These are phyloP conservation scores for Lordiphosa andalusiaca DNA, from an alignment of 2,888 invertebrate genomes.

Conservation along the genomic window DNA sequence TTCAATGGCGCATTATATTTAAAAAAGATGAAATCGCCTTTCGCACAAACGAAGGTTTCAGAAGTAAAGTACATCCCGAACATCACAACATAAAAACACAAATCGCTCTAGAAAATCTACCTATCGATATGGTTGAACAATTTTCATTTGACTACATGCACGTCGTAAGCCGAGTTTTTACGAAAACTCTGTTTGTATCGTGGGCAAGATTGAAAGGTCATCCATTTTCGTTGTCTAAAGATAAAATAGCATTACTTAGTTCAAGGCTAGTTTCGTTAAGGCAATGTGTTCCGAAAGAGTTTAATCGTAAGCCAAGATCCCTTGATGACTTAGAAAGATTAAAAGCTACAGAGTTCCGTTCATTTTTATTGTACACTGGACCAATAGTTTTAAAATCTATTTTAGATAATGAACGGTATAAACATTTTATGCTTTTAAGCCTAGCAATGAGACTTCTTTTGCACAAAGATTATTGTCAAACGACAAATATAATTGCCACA, in stretches of 20 bases:
- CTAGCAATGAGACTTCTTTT: too few relatives aligned
- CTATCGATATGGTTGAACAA: constrained; percentile 3
- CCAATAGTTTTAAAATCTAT: too few relatives aligned
- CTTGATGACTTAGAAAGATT: too few relatives aligned
- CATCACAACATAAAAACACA: constrained; percentile 10
- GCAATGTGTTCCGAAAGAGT: constrained; percentile 1
- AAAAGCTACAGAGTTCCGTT: too few relatives aligned
- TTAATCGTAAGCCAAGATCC: constrained; percentile 9
- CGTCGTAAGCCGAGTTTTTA: background rate
- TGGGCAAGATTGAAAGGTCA: constrained; percentile 1
- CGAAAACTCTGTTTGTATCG: constrained; percentile 1
- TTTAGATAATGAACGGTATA: too few relatives aligned
- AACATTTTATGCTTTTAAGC: too few relatives aligned
- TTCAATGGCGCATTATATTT: constrained; percentile 16
- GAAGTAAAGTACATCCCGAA: constrained; percentile 5
- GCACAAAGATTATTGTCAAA: too few relatives aligned
- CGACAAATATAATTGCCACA: too few relatives aligned
- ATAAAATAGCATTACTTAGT: background rate
- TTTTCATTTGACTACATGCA: constrained; percentile 1
- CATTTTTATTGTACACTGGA: too few relatives aligned
- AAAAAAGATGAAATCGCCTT: constrained; percentile 4
- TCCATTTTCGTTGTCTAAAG: background rate
- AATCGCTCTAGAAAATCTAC: background rate
- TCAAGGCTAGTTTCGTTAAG: background rate
- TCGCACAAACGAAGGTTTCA: constrained; percentile 15